These are phyloP conservation scores for Mormyrus hasselquistii DNA, from an alignment of 2,797 vertebrate genomes.

Conservation along the genomic window DNA sequence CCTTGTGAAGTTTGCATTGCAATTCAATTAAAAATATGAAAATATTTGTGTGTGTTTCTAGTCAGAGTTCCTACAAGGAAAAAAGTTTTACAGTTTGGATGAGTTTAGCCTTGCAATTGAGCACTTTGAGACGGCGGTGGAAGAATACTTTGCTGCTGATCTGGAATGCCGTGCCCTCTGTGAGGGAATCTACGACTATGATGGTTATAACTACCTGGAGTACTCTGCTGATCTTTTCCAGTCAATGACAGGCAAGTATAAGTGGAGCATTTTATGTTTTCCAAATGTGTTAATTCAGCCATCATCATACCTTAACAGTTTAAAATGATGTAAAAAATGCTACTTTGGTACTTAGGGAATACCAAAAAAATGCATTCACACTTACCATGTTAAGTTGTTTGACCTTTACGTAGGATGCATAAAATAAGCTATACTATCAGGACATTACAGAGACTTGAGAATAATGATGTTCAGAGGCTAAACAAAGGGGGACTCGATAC, in stretches of 20 bases:
- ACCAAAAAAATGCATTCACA: neutral
- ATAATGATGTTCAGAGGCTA: neutral
- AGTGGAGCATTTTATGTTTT: neutral
- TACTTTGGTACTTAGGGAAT: neutral
- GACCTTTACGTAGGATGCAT: neutral
- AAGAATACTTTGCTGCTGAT: conserved; percentile 70
- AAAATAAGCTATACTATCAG: neutral
- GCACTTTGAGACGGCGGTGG: conserved; percentile 74
- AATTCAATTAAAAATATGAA: neutral
- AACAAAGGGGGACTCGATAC: neutral
- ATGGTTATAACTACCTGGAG: conserved; percentile 95
- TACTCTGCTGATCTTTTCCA: conserved; percentile 91
- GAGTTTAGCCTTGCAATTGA: conserved; percentile 61
- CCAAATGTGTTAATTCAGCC: neutral
- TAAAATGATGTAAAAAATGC: neutral
- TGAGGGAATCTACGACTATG: conserved; percentile 82
- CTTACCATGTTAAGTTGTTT: neutral
- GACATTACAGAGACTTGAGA: neutral
- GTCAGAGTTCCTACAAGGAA: conserved; percentile 74
- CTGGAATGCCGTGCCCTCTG: conserved; percentile 77
- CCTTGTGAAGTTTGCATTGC: neutral
- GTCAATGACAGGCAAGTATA: conserved; percentile 72
- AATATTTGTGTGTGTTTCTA: conserved; percentile 38
- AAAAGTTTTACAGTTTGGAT: conserved; percentile 77
- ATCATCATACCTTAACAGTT: neutral